phyloP scores from a whole-genome alignment of 2,888 invertebrate genomes.

The Cryptocephalus primarius region DNA sequence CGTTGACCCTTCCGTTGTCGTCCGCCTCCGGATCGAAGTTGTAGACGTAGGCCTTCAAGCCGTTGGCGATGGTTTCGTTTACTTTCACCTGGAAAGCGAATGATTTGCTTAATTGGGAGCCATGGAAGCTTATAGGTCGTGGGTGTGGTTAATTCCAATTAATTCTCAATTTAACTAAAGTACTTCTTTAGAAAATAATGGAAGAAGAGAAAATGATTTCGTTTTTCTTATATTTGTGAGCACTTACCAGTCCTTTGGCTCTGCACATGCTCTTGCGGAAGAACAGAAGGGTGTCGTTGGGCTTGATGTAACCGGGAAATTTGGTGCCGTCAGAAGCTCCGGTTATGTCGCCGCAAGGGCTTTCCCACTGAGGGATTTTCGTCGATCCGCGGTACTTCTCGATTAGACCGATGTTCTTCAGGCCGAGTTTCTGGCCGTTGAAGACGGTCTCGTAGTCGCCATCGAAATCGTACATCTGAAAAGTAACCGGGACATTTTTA shows the following conservation, averaged over 20 bases:
- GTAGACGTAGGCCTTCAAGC: conserved; percentile 60
- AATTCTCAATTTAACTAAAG: too few species aligned
- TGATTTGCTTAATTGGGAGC: not conserved
- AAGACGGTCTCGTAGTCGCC: conserved; percentile 70
- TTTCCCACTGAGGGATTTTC: conserved; percentile 66
- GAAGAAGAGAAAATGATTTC: too few species aligned
- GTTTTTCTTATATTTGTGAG: too few species aligned
- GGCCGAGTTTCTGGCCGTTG: conserved; percentile 55
- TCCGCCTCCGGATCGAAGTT: conserved; percentile 65
- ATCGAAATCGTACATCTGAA: conserved; percentile 75
- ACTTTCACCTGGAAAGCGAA: conserved; percentile 42
- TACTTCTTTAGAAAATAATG: too few species aligned
- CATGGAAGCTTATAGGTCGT: too few species aligned
- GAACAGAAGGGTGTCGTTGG: conserved; percentile 61
- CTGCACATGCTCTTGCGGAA: conserved; percentile 80
- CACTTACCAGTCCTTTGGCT: conserved; percentile 62
- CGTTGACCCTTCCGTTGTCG: conserved; percentile 60
- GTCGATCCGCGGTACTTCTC: conserved; percentile 66
- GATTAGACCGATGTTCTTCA: conserved; percentile 52
- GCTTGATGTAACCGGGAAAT: conserved; percentile 59
- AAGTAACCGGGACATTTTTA: conserved; percentile 2
- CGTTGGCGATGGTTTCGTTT: conserved; percentile 48
- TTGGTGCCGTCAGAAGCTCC: conserved; percentile 78
- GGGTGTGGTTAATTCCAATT: too few species aligned
- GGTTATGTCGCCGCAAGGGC: conserved; percentile 64